Evolutionary conservation across 2,888 invertebrate species (phyloP).

Genomic region (Trachelus stipa): DNA sequence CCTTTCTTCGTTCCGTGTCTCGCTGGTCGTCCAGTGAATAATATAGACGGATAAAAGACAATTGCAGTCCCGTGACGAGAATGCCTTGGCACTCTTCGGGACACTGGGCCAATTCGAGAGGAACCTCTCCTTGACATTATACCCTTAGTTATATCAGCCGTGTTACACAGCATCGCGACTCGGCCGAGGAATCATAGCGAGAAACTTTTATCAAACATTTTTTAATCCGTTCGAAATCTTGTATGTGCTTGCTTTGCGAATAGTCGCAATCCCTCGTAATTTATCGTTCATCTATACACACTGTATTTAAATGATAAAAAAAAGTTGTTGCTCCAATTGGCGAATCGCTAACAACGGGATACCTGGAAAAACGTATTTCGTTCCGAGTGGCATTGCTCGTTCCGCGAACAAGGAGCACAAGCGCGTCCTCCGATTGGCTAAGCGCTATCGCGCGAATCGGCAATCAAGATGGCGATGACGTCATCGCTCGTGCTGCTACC

Average conservation of each 20-base stretch:
- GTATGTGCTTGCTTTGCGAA: neutral
- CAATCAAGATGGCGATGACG: conserved; percentile 57
- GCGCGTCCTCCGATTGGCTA: conserved; percentile 33
- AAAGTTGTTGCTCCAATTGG: neutral
- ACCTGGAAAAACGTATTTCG: conserved; percentile 44
- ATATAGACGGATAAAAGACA: neutral
- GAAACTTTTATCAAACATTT: neutral
- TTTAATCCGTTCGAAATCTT: neutral
- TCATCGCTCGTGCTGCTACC: conserved; percentile 35
- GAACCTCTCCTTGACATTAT: conserved; percentile 5
- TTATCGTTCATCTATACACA: neutral
- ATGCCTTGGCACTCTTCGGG: neutral
- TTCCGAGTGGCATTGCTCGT: conserved; percentile 39
- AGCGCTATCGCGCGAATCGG: conserved; percentile 50
- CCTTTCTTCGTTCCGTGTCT: neutral
- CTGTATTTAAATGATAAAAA: no score
- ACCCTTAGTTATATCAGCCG: neutral
- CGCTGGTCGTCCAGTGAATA: neutral
- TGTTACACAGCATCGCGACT: neutral
- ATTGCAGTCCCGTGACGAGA: neutral
- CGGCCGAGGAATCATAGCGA: neutral
- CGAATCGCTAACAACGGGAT: conserved; percentile 11
- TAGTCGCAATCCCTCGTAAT: neutral
- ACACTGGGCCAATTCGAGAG: neutral
- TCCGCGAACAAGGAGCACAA: conserved; percentile 32